A percentile compares a stretch with the other conserved stretches of the same genome.
Conservation (phyloP, 2,888 invertebrate species). For the Petrolisthes manimaculis region DNA sequence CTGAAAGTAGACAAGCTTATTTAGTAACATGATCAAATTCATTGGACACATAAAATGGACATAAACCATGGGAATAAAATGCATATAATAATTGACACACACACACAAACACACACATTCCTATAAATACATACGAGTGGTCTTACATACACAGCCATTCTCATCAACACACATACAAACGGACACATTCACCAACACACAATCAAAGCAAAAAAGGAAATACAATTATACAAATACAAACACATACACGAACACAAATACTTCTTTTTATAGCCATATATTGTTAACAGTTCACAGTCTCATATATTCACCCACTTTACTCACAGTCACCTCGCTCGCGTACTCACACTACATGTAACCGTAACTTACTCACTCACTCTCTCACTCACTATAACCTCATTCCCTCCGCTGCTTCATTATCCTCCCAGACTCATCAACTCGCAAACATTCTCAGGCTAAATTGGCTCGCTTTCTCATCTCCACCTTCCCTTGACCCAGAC, state of each 20-base stretch:
- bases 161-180: background rate
- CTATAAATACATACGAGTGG: background rate
- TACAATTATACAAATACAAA: background rate
- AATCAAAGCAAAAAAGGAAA: slow-evolving; percentile 7
- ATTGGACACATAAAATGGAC: background rate
- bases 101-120: no score
- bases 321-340: no score
- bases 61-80: background rate
- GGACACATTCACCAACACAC: background rate
- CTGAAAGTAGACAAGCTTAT: background rate
- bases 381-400: background rate
- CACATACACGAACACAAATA: no score
- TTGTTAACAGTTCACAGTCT: no score
- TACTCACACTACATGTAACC: background rate
- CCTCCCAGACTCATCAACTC: background rate
- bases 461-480: background rate
- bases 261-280: no score
- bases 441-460: no score
- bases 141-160: background rate
- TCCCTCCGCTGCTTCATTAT: no score
- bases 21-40: background rate
- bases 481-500: background rate
- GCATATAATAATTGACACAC: background rate
- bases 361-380: no score
- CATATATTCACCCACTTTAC: no score